Conservation (phyloP, 2,797 vertebrate species). For the Sebastes oblongus region DNA sequence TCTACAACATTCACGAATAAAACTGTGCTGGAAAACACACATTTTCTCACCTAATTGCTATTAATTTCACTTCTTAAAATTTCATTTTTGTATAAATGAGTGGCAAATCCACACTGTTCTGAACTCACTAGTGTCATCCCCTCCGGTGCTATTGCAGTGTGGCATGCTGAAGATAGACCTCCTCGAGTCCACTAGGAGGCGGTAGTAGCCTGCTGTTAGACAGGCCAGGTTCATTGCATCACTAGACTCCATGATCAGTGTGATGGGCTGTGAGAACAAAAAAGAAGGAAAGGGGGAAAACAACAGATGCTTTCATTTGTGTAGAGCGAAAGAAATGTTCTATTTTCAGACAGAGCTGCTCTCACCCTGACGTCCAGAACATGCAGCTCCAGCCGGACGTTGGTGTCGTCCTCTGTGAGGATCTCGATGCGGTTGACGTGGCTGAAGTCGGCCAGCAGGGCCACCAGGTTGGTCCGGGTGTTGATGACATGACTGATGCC, state of each 20-base stretch:
- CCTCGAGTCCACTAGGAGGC: constrained; percentile 94
- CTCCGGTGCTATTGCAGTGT: constrained; percentile 84
- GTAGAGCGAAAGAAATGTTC: rapidly evolving
- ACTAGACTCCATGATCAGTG: constrained; percentile 95
- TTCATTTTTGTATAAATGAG: not conserved
- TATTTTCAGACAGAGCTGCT: not conserved
- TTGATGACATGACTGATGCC: constrained; percentile 99
- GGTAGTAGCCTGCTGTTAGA: constrained; percentile 96
- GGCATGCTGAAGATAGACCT: constrained; percentile 98
- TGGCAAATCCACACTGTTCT: not conserved
- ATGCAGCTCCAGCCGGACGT: constrained; percentile 93
- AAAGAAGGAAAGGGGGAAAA: not conserved
- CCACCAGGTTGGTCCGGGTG: constrained; percentile 94
- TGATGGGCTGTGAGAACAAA: constrained; percentile 87
- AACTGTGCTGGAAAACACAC: not conserved
- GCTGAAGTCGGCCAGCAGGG: constrained; percentile 97
- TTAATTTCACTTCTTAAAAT: too few relatives aligned
- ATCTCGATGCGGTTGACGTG: constrained; percentile 98
- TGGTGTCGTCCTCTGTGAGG: constrained; percentile 92
- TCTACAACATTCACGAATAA: not conserved
- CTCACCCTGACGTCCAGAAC: constrained; percentile 95
- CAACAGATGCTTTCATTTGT: not conserved
- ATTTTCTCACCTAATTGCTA: not conserved
- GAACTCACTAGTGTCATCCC: constrained; percentile 66
- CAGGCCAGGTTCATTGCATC: constrained; percentile 99